Conservation (phyloP, 2,888 invertebrate species). For the Thysanoteuthis rhombus region DNA sequence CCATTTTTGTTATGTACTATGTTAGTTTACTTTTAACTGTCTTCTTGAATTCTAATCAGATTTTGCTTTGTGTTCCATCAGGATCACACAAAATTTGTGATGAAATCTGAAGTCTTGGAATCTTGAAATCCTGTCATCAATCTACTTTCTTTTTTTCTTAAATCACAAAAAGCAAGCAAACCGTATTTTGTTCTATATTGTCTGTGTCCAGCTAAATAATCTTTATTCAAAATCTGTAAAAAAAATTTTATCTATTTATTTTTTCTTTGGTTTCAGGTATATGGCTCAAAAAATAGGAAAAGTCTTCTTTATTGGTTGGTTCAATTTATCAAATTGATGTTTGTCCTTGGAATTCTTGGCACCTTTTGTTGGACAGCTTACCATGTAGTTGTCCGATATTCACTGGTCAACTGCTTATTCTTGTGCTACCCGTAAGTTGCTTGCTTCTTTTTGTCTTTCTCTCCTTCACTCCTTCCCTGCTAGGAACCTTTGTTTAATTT, state of each 20-base stretch:
- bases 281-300: conserved; percentile 44
- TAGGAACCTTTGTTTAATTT: neutral
- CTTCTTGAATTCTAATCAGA: neutral
- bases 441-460: neutral
- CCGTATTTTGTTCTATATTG: no score
- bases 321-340: conserved; percentile 47
- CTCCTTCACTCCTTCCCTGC: neutral
- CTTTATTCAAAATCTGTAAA: neutral
- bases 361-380: conserved; percentile 76
- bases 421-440: conserved; percentile 88
- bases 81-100: neutral
- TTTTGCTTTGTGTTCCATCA: neutral
- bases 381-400: conserved; percentile 71
- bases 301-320: conserved; percentile 57
- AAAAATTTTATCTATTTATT: no score
- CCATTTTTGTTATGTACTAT: no score
- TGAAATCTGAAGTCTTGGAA: no score
- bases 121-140: no score
- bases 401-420: conserved; percentile 82
- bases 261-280: conserved; percentile 45
- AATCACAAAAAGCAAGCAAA: no score
- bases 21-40: neutral
- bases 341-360: conserved; percentile 70
- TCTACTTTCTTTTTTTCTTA: no score
- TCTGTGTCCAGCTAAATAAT: no score